Evolutionary conservation across 1,140 invertebrate genomes (phyloP), one percentile per base, ranked within the genome.

Genomic region (Papilio glaucus): DNA sequence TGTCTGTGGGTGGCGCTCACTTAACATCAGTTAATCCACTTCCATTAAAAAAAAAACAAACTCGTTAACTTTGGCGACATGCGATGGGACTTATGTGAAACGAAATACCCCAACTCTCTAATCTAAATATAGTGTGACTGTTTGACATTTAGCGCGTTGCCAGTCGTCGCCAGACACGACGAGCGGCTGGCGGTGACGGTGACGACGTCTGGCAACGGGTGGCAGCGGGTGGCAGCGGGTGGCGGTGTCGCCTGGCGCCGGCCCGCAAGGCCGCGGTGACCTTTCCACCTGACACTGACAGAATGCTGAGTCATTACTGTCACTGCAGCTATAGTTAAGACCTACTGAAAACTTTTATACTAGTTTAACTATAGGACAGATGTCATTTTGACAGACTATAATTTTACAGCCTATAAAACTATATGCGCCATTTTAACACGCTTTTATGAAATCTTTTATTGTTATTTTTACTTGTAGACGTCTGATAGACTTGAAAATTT

Each of bases 241-340:
- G 41, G 72, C 13, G 74, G 67, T 60, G 39, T 73, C 72, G 15
- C 72, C 9, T 12, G 38, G 63, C 63, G 61, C 68, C 49, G 71
- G 29, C 37, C 15, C 57, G 49, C 73, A 49, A 74, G 72, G 72
- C 49, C 68, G 71, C 49, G 33, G 15, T 41, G 72, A 78, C 73
- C 73, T 78, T 75, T 72, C 29, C 53, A 42, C 18, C 9, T 65
- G 53, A 37, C 29, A n/a, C n/a, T 12, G 71, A 39, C 61, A 42
- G 42, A 60, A 42, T 72, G 71, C 71, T 33, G 12, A 45, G 60
- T 26, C 57, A 65, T 63, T 65, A 70, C 37, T 60, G 39, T 61
- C 42, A 39, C 60, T 21, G 21, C 53, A 69, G 29, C 29, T n/a
- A n/a, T n/a, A n/a, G n/a, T n/a, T n/a, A n/a, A n/a, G n/a, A n/a